These are phyloP conservation scores for Catamblyrhynchus diadema DNA, from an alignment of 2,797 vertebrate genomes.

Conservation along the genomic window DNA sequence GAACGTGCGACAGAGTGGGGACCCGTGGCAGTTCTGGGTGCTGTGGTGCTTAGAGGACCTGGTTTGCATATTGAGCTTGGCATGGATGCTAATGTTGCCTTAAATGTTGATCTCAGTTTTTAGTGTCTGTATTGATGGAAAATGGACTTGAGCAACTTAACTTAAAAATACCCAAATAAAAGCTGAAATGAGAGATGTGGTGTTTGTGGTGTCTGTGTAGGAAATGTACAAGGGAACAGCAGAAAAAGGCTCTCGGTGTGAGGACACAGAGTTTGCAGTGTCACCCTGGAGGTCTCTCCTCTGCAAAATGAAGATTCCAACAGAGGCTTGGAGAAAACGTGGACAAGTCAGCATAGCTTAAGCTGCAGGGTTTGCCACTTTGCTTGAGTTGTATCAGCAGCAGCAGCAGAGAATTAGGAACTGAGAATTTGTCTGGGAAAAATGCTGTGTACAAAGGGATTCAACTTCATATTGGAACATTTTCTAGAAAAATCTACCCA, in stretches of 20 bases:
- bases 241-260: background rate
- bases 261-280: background rate
- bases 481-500: background rate
- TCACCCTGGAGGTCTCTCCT: background rate
- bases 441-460: background rate
- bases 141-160: conserved; percentile 64
- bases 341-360: background rate
- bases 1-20: conserved; percentile 1
- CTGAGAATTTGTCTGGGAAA: background rate
- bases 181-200: background rate
- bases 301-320: background rate
- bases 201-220: conserved; percentile 23
- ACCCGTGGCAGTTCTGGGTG: conserved; percentile 12
- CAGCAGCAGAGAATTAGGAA: background rate
- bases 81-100: conserved; percentile 60
- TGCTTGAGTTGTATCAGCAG: background rate
- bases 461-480: background rate
- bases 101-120: conserved; percentile 62
- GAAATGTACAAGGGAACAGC: background rate
- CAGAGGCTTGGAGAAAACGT: background rate
- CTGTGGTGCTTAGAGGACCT: conserved; percentile 15
- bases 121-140: conserved; percentile 55
- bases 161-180: conserved; percentile 55
- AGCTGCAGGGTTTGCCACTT: background rate
- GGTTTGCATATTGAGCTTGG: conserved; percentile 46